These are phyloP conservation scores for Rotaria sp. DNA, from an alignment of 2,888 invertebrate species.

Conservation along the genomic window DNA sequence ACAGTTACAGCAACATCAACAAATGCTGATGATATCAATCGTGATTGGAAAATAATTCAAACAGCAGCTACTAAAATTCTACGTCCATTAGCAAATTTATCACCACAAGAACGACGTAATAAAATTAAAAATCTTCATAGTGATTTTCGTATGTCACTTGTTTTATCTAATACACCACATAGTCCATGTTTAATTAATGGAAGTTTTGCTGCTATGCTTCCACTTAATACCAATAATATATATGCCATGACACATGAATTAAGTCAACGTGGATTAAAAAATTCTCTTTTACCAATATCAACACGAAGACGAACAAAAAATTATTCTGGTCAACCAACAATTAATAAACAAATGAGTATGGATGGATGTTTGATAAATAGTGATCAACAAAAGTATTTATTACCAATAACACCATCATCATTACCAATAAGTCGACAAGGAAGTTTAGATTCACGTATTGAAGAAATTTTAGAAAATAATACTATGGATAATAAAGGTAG, in stretches of 20 bases:
- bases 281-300: conserved; percentile 34
- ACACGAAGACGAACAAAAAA: conserved; percentile 33
- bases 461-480: conserved; percentile 39
- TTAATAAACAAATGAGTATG: conserved; percentile 20
- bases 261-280: conserved; percentile 32
- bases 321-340: background rate
- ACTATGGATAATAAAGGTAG: background rate
- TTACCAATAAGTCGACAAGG: conserved; percentile 29
- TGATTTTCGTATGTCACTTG: conserved; percentile 34
- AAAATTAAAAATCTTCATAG: conserved; percentile 8
- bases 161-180: conserved; percentile 38
- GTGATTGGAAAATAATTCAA: conserved; percentile 68
- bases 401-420: background rate
- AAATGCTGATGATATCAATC: conserved; percentile 60
- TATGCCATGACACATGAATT: conserved; percentile 36
- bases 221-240: background rate
- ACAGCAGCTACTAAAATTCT: conserved; percentile 26
- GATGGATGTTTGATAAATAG: background rate
- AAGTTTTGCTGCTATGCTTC: conserved; percentile 38
- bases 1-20: conserved; percentile 82
- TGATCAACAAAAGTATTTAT: background rate
- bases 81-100: background rate
- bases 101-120: background rate
- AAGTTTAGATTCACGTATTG: conserved; percentile 39
- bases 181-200: conserved; percentile 37